Evolutionary conservation across 2,113 vertebrate species (phyloP).

Genomic region (Leucosticte australis): DNA sequence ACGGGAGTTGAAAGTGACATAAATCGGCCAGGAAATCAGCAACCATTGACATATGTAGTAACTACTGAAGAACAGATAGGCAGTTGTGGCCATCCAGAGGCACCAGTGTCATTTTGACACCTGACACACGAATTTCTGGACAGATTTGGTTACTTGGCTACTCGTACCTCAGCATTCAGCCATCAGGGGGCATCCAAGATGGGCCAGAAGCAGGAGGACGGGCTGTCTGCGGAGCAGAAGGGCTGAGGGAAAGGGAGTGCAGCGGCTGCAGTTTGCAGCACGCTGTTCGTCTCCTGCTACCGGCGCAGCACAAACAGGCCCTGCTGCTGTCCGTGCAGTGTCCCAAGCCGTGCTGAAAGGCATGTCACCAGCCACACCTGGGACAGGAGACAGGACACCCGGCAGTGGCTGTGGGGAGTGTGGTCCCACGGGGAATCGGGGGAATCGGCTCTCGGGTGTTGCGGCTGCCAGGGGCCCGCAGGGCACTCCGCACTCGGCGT

Average conservation of each 20-base stretch:
- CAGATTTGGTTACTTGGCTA: neutral
- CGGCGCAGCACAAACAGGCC: neutral
- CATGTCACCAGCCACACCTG: neutral
- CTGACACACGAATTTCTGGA: neutral
- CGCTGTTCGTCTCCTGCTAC: rapidly evolving
- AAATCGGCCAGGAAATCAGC: neutral
- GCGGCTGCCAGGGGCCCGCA: neutral
- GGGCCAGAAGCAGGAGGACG: neutral
- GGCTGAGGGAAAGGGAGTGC: neutral
- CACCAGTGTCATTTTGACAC: neutral
- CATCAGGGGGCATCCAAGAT: rapidly evolving
- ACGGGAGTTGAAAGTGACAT: neutral
- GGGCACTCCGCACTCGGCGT: rapidly evolving
- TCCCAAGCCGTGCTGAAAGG: neutral
- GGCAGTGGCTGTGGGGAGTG: rapidly evolving
- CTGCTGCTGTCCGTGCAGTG: rapidly evolving
- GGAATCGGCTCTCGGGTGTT: rapidly evolving
- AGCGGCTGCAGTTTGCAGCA: neutral
- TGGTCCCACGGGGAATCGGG: neutral
- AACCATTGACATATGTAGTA: neutral
- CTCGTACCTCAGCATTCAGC: neutral
- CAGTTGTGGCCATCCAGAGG: neutral
- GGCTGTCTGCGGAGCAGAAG: neutral
- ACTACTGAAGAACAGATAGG: neutral
- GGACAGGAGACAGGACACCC: neutral